These are phyloP conservation scores for Synanthedon tipuliformis DNA, from an alignment of 2,888 invertebrate genomes.

Conservation along the genomic window DNA sequence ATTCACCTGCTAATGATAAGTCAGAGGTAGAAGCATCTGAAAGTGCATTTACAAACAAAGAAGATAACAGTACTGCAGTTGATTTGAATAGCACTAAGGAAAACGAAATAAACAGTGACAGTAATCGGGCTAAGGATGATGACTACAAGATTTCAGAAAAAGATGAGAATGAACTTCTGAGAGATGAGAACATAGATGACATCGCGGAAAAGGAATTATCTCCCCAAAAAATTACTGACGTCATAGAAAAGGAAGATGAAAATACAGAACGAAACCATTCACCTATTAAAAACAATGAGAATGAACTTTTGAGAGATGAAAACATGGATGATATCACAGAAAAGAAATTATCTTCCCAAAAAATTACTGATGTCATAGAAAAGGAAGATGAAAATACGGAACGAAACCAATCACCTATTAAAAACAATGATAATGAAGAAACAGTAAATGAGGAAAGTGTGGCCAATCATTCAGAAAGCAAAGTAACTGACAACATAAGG, in stretches of 20 bases:
- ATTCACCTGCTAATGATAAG: too few relatives aligned
- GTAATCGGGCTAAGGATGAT: constrained; percentile 2
- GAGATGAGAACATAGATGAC: constrained; percentile 3
- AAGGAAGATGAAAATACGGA: neutral
- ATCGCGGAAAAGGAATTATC: constrained; percentile 1
- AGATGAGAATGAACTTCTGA: constrained; percentile 1
- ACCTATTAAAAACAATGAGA: neutral
- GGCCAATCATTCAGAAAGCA: neutral
- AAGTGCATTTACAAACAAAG: neutral
- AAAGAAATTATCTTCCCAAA: neutral
- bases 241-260: neutral
- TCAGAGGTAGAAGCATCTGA: constrained; percentile 2
- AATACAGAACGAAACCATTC: neutral
- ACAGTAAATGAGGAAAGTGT: neutral
- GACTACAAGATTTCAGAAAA: constrained; percentile 4
- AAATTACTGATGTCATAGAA: neutral
- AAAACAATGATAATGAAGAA: neutral
- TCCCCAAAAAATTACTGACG: neutral
- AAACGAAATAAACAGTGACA: constrained; percentile 1
- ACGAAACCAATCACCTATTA: too few relatives aligned
- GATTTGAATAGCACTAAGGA: neutral
- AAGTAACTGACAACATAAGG: neutral
- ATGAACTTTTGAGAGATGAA: constrained; percentile 1
- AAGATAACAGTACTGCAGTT: constrained; percentile 3
- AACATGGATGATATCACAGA: constrained; percentile 3